Evolutionary conservation across 2,797 vertebrate genomes (phyloP).

Genomic region (Hyperoplus immaculatus): DNA sequence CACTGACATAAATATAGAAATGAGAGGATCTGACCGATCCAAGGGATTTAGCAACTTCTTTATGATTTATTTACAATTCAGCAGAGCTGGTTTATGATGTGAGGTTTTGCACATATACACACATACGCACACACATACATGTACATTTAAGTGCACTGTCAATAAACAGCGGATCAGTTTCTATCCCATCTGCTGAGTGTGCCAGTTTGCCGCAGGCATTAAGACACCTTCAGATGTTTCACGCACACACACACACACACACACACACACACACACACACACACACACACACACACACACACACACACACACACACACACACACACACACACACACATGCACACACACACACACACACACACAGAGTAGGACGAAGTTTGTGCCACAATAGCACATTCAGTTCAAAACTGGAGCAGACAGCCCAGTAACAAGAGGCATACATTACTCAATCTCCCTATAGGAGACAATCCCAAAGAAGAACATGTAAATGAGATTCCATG

Average conservation of each 20-base stretch:
- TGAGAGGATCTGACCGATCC: constrained; percentile 27
- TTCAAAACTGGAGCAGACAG: constrained; percentile 74
- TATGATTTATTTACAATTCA: constrained; percentile 88
- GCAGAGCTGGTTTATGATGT: constrained; percentile 52
- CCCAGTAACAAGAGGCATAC: constrained; percentile 70
- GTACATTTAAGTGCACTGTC: constrained; percentile 87
- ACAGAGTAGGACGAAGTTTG: constrained; percentile 46
- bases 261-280: constrained; percentile 35
- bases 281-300: constrained; percentile 31
- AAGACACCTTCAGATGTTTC: constrained; percentile 78
- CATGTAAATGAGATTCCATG: constrained; percentile 65
- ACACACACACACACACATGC: constrained; percentile 2
- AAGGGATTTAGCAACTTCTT: constrained; percentile 76
- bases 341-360: constrained; percentile 31
- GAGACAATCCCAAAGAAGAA: constrained; percentile 52
- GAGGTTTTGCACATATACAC: constrained; percentile 19
- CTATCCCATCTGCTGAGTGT: constrained; percentile 82
- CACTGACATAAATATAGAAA: constrained; percentile 15
- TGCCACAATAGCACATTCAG: constrained; percentile 61
- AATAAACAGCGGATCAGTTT: constrained; percentile 89
- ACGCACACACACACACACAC: constrained; percentile 32
- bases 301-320: constrained; percentile 37
- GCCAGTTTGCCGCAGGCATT: constrained; percentile 83
- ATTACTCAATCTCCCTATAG: constrained; percentile 67
- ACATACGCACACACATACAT: constrained; percentile 41